Evolutionary conservation across 2,888 invertebrate genomes (phyloP), one percentile per base, ranked within the genome.

Genomic region (Stenolophus ochropezus): DNA sequence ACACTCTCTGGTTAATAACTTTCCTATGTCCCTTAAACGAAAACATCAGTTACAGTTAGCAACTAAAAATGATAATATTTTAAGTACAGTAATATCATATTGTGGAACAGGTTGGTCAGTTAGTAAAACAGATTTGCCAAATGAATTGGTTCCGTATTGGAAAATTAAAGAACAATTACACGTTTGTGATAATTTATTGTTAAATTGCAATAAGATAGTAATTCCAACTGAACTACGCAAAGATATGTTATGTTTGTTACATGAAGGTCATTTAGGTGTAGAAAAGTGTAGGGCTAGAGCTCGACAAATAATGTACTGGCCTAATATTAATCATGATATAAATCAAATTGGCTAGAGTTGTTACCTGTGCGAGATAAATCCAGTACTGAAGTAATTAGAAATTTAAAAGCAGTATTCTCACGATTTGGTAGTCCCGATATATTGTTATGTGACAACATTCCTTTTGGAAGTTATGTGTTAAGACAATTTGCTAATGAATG

Each of bases 331-430:
- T 33, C 33, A 71, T 4, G 42, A 71, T 47, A 71, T 14, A 71
- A 71, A 71, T 11, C 42, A 4, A 42, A 71, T 71, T 71, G 71
- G 71, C 18, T 71, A 14, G 71, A 71, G 18, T 2, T 71, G 18
- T 6, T 71, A 1, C 18, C 14, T 1, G 1, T 27, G 14, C 33
- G 18, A 71, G 6, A 71, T 42, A 71, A 71, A 42, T 4, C 5
- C 3, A 71, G 16, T 6, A 42, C n/a, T n/a, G n/a, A n/a, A n/a
- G n/a, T n/a, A n/a, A n/a, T n/a, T n/a, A n/a, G n/a, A n/a, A n/a
- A n/a, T n/a, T 42, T 71, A 16, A 71, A 71, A 14, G 11, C 23
- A 65, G 42, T 71, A 33, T 71, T 71, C 18, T 71, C 71, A 6
- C 33, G 18, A 18, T 6, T 5, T 71, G 33, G 33, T 42, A 18